Percentiles rank a stretch among this genome's conserved stretches.
phyloP scores from a whole-genome alignment of 2,113 vertebrate genomes.

The Trachemys scripta region DNA sequence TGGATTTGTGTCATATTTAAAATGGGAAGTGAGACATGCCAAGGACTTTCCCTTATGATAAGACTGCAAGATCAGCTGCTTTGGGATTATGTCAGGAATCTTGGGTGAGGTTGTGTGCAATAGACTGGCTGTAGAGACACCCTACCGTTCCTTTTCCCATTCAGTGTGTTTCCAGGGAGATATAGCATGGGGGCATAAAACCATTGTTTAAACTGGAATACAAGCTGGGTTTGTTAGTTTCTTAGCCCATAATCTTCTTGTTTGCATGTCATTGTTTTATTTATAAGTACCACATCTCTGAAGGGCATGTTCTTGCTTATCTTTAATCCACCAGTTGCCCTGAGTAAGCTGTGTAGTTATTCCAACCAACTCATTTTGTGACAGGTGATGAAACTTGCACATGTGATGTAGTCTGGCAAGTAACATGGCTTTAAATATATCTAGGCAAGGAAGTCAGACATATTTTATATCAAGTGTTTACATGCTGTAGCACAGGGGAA shows the following conservation, averaged over 20 bases:
- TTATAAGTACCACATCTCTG: neutral
- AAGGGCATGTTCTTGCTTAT: constrained; percentile 31
- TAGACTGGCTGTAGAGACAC: neutral
- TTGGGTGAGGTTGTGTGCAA: neutral
- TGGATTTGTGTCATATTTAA: constrained; percentile 34
- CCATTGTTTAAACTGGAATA: neutral
- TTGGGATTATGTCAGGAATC: neutral
- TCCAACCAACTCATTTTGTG: constrained; percentile 3
- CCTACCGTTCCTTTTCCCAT: neutral
- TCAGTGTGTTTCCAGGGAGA: neutral
- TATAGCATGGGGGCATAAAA: neutral
- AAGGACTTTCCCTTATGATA: neutral
- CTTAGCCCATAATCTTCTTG: neutral
- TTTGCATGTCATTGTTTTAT: neutral
- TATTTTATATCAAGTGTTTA: constrained; percentile 39
- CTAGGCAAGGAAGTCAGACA: constrained; percentile 51
- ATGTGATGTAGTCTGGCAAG: constrained; percentile 53
- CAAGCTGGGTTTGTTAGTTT: neutral
- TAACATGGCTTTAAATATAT: neutral
- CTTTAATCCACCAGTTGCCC: constrained; percentile 38
- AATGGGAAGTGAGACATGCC: neutral
- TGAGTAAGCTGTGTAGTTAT: neutral
- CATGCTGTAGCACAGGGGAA: neutral
- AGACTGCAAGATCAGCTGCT: neutral
- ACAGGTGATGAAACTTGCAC: constrained; percentile 11